A percentile compares a stretch with the other conserved stretches of the same genome.
Evolutionary conservation across 2,113 vertebrate genomes (phyloP).

Genomic region (Erinaceus europaeus): DNA sequence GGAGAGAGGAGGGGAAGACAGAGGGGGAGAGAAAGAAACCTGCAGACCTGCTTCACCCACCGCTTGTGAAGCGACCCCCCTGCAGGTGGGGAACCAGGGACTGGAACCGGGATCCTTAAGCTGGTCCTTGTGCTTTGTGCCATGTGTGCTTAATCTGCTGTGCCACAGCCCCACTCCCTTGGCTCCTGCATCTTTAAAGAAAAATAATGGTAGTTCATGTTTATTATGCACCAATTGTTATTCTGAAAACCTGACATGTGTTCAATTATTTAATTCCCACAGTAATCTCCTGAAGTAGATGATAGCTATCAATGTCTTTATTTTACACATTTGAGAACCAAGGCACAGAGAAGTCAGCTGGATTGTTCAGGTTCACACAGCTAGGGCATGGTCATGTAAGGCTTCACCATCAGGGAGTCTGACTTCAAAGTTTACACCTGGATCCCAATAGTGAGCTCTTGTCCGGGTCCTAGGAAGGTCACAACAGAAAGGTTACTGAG

Average conservation of each 20-base stretch:
- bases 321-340: background rate
- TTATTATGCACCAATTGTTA: accelerated
- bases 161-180: too few relatives aligned
- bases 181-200: too few relatives aligned
- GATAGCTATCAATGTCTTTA: background rate
- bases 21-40: too few relatives aligned
- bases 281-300: background rate
- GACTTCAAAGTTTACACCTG: background rate
- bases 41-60: too few relatives aligned
- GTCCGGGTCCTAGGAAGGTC: background rate
- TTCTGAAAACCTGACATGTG: background rate
- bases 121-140: too few relatives aligned
- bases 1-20: too few relatives aligned
- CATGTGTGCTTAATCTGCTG: too few relatives aligned
- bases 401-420: background rate
- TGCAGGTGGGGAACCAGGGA: too few relatives aligned
- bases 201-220: accelerated
- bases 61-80: too few relatives aligned
- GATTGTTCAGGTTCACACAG: background rate
- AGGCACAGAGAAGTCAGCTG: background rate
- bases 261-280: background rate
- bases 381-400: background rate
- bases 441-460: accelerated
- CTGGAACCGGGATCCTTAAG: too few relatives aligned
- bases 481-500: background rate